Conservation (phyloP, 2,113 vertebrate genomes). For the Todiramphus saurophagus region DNA sequence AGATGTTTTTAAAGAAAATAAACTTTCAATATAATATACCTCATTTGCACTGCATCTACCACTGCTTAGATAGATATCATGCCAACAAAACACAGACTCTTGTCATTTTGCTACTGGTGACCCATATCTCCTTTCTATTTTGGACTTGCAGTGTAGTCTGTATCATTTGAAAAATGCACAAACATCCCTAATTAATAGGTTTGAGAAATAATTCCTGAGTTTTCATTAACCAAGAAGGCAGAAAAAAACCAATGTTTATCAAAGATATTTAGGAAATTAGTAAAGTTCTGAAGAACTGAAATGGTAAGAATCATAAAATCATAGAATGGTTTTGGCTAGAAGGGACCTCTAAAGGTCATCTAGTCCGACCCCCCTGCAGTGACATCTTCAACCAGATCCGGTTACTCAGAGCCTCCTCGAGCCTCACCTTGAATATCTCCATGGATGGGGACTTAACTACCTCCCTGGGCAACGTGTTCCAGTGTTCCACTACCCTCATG, state of each 20-base stretch:
- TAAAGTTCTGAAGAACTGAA: neutral
- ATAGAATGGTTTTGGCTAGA: too few relatives aligned
- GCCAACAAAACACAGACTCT: neutral
- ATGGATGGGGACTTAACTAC: too few relatives aligned
- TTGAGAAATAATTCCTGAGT: neutral
- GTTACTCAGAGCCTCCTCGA: too few relatives aligned
- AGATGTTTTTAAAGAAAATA: neutral
- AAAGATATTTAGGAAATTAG: conserved; percentile 26
- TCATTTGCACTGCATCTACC: neutral
- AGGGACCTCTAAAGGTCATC: too few relatives aligned
- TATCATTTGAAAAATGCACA: conserved; percentile 4
- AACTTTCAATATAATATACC: neutral
- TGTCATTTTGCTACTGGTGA: neutral
- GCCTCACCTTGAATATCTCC: too few relatives aligned
- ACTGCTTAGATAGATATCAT: neutral
- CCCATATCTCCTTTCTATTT: neutral
- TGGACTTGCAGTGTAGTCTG: neutral
- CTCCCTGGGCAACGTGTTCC: too few relatives aligned
- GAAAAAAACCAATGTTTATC: conserved; percentile 1
- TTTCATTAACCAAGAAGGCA: conserved; percentile 27
- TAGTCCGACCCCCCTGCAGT: too few relatives aligned
- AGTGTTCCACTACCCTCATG: too few relatives aligned
- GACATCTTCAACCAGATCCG: too few relatives aligned
- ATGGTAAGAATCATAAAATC: neutral
- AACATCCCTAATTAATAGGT: neutral